Base-by-base conservation (phyloP, 2,797 vertebrate genomes). In the Lacerta bilineata region DNA sequence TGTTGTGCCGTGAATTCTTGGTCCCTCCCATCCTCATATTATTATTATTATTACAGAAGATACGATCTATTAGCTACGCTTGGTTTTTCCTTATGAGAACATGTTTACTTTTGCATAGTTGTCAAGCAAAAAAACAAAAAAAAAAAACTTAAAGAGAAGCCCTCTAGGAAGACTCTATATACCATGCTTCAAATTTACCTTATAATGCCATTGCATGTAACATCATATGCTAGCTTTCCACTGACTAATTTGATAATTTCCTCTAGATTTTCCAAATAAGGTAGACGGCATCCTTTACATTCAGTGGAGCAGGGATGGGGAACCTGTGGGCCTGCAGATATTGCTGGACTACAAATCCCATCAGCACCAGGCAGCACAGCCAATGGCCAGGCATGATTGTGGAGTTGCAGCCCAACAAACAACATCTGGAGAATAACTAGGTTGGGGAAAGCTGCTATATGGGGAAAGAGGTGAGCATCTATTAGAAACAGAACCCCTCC, bases 191-290 rank as follows among this genome's bases (percentile, higher is more conserved):
- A 25, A 39, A 43, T 77, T 78, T 66, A 27, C 11, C 66, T 29
- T 39, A 10, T 75, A 27, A 43, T 80, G 25, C 5, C 23, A 46
- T 76, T 81, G 78, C 33, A 17, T 9, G 17, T 17, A 85, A 61
- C 23, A 81, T 43, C 8, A 82, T n/a, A 86, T 72, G 10, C 36
- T 17, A 59, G 27, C 23, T 17, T 85, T 66, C n/a, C 77, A 46
- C 25, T 80, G 20, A 36, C 23, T 69, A 78, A 78, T 78, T 66
- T 66, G n/a, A 46, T 46, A 61, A 84, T 46, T 80, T 79, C 43
- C 29, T 59, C 79, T 84, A 84, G n/a, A 64, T 85, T 80, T 89
- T 80, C 29, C 55, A 88, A 66, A 84, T 69, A 46, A 72, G 41
- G 41, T n/a, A 84, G 29, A 80, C n/a, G n/a, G 10, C 61, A 87